Evolutionary conservation across 1,140 invertebrate species (phyloP).

Genomic region (Drosophila teissieri): DNA sequence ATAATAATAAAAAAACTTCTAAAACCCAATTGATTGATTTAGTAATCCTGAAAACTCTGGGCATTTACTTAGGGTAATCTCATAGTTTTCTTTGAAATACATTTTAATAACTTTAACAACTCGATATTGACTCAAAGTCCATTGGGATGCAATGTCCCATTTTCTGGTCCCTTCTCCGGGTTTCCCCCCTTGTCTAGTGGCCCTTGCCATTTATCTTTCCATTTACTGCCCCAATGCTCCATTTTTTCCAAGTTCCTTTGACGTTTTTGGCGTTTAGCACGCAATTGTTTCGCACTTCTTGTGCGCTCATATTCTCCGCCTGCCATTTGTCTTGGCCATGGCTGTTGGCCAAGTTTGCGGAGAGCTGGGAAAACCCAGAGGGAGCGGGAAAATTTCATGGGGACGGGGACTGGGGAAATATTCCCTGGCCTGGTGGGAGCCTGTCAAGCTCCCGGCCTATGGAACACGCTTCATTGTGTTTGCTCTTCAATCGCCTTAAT

Average conservation of each 20-base stretch:
- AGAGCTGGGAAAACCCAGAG: slow-evolving; percentile 1
- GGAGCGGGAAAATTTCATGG: neutral
- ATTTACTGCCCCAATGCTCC: slow-evolving; percentile 61
- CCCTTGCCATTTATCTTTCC: slow-evolving; percentile 70
- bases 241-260: slow-evolving; percentile 61
- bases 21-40: slow-evolving; percentile 36
- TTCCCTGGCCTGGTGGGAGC: slow-evolving; percentile 7
- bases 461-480: slow-evolving; percentile 62
- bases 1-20: slow-evolving; percentile 69
- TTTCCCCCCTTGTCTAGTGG: slow-evolving; percentile 6
- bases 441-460: slow-evolving; percentile 43
- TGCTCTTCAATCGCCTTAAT: slow-evolving; percentile 54
- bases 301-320: slow-evolving; percentile 53
- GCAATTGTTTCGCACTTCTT: slow-evolving; percentile 80
- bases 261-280: slow-evolving; percentile 80
- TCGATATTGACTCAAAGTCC: slow-evolving; percentile 12
- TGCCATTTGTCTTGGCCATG: slow-evolving; percentile 45
- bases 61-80: no score
- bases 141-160: slow-evolving; percentile 18
- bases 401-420: neutral
- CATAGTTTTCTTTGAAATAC: neutral
- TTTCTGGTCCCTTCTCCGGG: neutral
- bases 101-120: no score
- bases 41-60: no score
- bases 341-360: slow-evolving; percentile 3